These are phyloP conservation scores for Melanotus villosus DNA, from an alignment of 2,888 invertebrate genomes.

Conservation along the genomic window DNA sequence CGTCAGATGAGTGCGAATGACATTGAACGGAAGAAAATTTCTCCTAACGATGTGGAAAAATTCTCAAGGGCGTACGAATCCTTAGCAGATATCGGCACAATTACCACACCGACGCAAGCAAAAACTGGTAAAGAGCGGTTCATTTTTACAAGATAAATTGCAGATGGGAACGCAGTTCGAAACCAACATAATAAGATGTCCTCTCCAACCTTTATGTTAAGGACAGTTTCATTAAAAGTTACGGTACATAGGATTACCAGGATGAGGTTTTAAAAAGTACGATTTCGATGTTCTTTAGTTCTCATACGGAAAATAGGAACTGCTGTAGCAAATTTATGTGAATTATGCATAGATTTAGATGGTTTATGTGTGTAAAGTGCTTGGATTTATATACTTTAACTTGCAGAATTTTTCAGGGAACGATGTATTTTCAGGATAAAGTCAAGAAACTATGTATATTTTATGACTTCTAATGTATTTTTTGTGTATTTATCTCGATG, in stretches of 20 bases:
- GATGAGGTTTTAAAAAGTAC: not conserved
- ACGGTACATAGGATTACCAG: not conserved
- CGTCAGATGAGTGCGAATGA: not conserved
- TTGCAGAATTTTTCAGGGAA: not conserved
- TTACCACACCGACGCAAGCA: conserved; percentile 3
- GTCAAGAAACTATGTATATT: not conserved
- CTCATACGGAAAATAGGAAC: not conserved
- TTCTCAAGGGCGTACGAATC: not conserved
- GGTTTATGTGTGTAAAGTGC: not conserved
- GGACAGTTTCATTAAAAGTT: conserved; percentile 2
- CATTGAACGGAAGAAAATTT: not conserved
- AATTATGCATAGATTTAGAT: conserved; percentile 8
- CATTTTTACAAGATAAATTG: not conserved
- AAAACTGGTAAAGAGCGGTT: conserved; percentile 5
- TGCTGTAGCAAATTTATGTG: not conserved
- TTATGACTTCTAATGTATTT: too few species aligned
- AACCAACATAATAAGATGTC: not conserved
- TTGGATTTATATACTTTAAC: not conserved
- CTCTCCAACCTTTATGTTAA: not conserved
- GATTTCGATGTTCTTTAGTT: not conserved
- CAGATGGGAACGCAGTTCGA: not conserved
- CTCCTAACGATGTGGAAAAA: not conserved
- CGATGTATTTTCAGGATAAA: not conserved
- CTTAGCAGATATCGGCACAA: conserved; percentile 13
- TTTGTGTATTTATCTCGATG: too few species aligned